phyloP scores from a whole-genome alignment of 2,797 vertebrate genomes.

The Danio tinwini region DNA sequence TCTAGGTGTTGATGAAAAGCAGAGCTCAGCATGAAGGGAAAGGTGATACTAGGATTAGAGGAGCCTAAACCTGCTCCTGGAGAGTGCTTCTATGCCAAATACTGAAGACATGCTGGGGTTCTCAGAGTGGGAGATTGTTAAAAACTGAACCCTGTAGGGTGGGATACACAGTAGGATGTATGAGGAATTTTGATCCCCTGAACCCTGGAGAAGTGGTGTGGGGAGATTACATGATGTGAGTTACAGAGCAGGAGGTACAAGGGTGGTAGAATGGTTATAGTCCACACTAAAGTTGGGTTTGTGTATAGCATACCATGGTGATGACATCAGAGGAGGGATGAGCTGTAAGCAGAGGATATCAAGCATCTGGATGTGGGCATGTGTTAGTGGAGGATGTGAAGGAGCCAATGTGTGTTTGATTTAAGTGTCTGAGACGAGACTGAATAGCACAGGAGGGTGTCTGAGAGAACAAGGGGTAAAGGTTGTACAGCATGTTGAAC shows the following conservation, averaged over 20 bases:
- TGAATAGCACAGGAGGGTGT: slow-evolving; percentile 15
- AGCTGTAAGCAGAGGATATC: slow-evolving; percentile 10
- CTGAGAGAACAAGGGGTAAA: slow-evolving; percentile 17
- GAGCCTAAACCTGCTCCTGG: slow-evolving; percentile 18
- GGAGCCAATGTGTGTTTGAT: slow-evolving; percentile 31
- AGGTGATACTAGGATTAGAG: slow-evolving; percentile 43
- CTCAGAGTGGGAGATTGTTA: slow-evolving; percentile 1
- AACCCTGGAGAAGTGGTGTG: slow-evolving; percentile 4
- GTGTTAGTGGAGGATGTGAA: slow-evolving; percentile 9
- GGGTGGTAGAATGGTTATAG: background rate
- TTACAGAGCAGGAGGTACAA: slow-evolving; percentile 8
- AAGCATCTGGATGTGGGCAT: slow-evolving; percentile 32
- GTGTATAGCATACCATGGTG: slow-evolving; percentile 29
- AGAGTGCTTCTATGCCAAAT: slow-evolving; percentile 22
- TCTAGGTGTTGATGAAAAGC: slow-evolving; percentile 47
- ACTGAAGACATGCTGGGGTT: slow-evolving; percentile 21
- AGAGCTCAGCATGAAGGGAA: slow-evolving; percentile 43
- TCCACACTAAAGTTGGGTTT: background rate
- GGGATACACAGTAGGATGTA: slow-evolving; percentile 27
- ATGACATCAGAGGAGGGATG: slow-evolving; percentile 9
- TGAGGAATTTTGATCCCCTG: slow-evolving; percentile 27
- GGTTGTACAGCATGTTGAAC: slow-evolving; percentile 21
- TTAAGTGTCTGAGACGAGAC: slow-evolving; percentile 27
- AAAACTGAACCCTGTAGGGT: background rate
- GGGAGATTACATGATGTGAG: background rate